Conservation (phyloP, 2,888 invertebrate genomes). For the Isoperla grammatica region DNA sequence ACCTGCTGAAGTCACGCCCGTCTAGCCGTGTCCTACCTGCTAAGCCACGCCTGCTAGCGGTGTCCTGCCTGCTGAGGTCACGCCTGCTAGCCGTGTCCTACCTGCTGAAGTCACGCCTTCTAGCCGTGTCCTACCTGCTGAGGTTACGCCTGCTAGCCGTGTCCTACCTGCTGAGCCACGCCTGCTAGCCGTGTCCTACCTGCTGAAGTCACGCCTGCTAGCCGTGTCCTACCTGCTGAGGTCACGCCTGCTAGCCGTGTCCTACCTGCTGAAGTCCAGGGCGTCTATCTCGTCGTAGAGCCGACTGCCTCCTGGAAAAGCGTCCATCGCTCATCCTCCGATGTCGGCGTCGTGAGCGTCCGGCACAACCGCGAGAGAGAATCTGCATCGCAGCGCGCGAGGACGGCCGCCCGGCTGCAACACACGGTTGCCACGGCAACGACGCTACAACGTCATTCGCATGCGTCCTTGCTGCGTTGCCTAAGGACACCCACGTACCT, state of each 20-base stretch:
- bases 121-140: too few relatives aligned
- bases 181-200: too few relatives aligned
- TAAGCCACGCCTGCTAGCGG: too few relatives aligned
- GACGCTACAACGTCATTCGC: conserved; percentile 12
- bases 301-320: conserved; percentile 11
- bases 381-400: neutral
- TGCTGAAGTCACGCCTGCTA: too few relatives aligned
- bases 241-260: neutral
- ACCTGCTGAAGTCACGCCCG: too few relatives aligned
- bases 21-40: too few relatives aligned
- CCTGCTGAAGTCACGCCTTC: too few relatives aligned
- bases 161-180: too few relatives aligned
- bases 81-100: too few relatives aligned
- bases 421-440: conserved; percentile 17
- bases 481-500: neutral
- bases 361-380: neutral
- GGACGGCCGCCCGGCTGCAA: neutral
- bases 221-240: neutral
- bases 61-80: too few relatives aligned
- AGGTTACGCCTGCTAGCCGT: too few relatives aligned
- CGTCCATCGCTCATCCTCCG: conserved; percentile 18
- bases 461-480: neutral
- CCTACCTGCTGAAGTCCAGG: conserved; percentile 28
- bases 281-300: conserved; percentile 29
- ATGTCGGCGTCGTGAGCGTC: neutral